These are phyloP conservation scores for Syngnathus typhle DNA, from an alignment of 2,113 vertebrate genomes.

Conservation along the genomic window DNA sequence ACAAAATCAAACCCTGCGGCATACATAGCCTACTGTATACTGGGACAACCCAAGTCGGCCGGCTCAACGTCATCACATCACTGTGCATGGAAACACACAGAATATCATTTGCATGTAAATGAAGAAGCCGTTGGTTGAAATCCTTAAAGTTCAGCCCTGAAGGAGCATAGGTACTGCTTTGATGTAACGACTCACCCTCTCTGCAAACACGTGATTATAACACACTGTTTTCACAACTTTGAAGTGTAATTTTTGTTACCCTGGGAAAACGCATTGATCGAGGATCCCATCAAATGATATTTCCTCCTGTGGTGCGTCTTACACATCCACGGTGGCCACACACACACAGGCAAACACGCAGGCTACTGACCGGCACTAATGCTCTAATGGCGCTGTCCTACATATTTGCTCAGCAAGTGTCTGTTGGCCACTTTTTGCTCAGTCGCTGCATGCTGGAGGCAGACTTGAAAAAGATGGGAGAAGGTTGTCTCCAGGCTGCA, in stretches of 20 bases:
- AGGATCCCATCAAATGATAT: conserved; percentile 22
- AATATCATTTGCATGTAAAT: not conserved
- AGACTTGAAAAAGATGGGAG: conserved; percentile 20
- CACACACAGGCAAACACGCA: conserved; percentile 25
- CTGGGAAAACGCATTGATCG: conserved; percentile 33
- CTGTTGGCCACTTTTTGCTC: conserved; percentile 42
- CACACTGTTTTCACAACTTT: not conserved
- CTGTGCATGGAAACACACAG: not conserved
- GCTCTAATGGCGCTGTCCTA: conserved; percentile 62
- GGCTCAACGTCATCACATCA: not conserved
- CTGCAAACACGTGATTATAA: not conserved
- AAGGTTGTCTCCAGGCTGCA: conserved; percentile 17
- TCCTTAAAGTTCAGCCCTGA: conserved; percentile 9
- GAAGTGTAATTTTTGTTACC: conserved; percentile 1
- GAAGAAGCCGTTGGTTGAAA: conserved; percentile 11
- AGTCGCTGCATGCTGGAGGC: conserved; percentile 28
- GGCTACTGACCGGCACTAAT: conserved; percentile 62
- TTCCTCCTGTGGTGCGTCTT: conserved; percentile 18
- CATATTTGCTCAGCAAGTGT: conserved; percentile 51
- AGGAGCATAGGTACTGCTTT: not conserved
- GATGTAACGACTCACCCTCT: not conserved
- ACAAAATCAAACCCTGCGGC: not conserved
- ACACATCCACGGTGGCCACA: conserved; percentile 35
- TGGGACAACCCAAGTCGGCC: not conserved
- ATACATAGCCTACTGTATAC: not conserved